These are phyloP conservation scores for Apus apus DNA, from an alignment of 2,113 vertebrate genomes.

Conservation along the genomic window DNA sequence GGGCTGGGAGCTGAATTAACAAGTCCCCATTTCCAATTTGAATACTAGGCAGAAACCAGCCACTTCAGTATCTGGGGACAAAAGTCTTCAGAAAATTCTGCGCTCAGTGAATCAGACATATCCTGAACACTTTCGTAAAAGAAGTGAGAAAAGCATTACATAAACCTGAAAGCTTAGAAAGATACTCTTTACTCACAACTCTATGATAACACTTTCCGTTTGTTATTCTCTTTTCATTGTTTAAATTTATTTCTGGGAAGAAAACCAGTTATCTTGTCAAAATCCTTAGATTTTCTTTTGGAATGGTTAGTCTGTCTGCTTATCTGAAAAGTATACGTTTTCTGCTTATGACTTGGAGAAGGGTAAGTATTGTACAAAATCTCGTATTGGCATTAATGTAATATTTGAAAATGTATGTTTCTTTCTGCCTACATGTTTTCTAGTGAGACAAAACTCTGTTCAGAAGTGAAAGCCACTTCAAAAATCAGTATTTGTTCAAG, in stretches of 20 bases:
- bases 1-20: neutral
- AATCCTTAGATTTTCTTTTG: neutral
- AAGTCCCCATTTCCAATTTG: neutral
- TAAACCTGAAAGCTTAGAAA: neutral
- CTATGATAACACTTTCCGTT: fast-evolving
- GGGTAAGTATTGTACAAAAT: neutral
- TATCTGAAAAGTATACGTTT: neutral
- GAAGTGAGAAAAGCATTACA: neutral
- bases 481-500: neutral
- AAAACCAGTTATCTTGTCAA: neutral
- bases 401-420: neutral
- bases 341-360: neutral
- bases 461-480: neutral
- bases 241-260: neutral
- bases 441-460: neutral
- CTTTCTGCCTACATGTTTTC: neutral
- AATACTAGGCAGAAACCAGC: neutral
- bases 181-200: fast-evolving
- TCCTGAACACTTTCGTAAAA: neutral
- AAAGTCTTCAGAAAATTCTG: neutral
- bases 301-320: neutral
- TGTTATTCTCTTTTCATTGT: neutral
- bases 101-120: neutral
- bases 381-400: neutral
- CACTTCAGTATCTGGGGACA: neutral